Base-by-base conservation (phyloP, 2,888 invertebrate genomes). In the Rotaria sp. region DNA sequence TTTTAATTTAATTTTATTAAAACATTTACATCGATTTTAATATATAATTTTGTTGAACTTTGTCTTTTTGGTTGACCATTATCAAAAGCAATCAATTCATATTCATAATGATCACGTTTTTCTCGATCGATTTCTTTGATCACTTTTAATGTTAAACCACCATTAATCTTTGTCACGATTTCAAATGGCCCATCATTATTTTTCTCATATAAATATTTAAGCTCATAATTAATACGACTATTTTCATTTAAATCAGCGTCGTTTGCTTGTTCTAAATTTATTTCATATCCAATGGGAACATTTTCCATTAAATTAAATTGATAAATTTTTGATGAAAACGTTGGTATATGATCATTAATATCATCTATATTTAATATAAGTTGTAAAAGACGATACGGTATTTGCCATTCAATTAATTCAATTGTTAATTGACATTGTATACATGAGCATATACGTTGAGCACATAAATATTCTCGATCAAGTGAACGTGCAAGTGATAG, bases 331-430 rank as follows among this genome's bases (percentile, higher is more conserved):
- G 59, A 52, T 38, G 35, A 50, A 84, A 85, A 86, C 30, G 38
- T 41, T n/a, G 86, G 86, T 41, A 24, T 24, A 59, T 86, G 52
- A 55, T 86, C 86, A 52, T 86, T 86, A 26, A 86, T 85, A 85
- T 86, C 86, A 35, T 85, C 52, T 50, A 86, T 50, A 59, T 74
- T 74, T 15, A 86, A 35, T n/a, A 85, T 84, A 41, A 86, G n/a
- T 55, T 85, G 85, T 30, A 86, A 80, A 38, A 86, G 75, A 45
- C 41, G 55, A 55, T 86, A 85, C 7, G 85, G 41, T 24, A 85
- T n/a, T 45, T 41, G 41, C 45, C 45, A 41, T 80, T 80, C 45
- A 45, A 45, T 41, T n/a, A 41, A 45, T 80, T 80, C 80, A 21
- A 75, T 85, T 84, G 85, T 86, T 50, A 86, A 52, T 59, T 86